Base-by-base conservation (phyloP, 2,888 invertebrate genomes). In the Drosophila quinaria region DNA sequence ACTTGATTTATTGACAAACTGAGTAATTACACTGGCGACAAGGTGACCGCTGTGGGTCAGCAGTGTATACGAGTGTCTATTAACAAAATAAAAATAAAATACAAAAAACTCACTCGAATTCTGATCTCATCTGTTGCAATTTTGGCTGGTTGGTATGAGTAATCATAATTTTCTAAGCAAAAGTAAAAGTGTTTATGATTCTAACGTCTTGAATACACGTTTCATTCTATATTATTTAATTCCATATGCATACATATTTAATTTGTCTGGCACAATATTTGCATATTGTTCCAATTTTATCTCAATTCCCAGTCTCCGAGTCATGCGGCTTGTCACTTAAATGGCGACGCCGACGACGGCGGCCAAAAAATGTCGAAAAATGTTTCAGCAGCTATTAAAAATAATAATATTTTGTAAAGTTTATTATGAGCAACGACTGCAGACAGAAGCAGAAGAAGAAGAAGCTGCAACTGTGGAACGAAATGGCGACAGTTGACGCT, bases 241-340 rank as follows among this genome's bases (percentile, higher is more conserved):
- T 29, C 25, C 47, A 54, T 37, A 63, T 55, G 33, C 11, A 19
- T 31, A 29, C 13, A 17, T 54, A 55, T 49, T 41, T 41, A 42
- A 61, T 55, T 39, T 42, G 39, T 51, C 50, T 33, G 60, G 64
- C 55, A 54, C 37, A 22, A 33, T 55, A 64, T 66, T 83, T 77
- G 72, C 81, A 83, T 80, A 83, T 81, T 83, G 81, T 81, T 77
- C 81, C 84, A 83, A 72, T 81, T 81, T 81, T 77, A 74, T 80
- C 74, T 65, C 64, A 35, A 55, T 41, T 46, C 56, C 64, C 17
- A 37, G 63, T 64, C 56, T 60, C 22, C 19, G 63, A 50, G 37
- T 60, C 66, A 68, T 62, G 62, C 76, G 17, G 49, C 33, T 41
- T 63, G 59, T 47, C 66, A 60, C 41, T 59, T 62, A 33, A 71